phyloP scores from a whole-genome alignment of 2,113 vertebrate species.

The Sorex araneus region DNA sequence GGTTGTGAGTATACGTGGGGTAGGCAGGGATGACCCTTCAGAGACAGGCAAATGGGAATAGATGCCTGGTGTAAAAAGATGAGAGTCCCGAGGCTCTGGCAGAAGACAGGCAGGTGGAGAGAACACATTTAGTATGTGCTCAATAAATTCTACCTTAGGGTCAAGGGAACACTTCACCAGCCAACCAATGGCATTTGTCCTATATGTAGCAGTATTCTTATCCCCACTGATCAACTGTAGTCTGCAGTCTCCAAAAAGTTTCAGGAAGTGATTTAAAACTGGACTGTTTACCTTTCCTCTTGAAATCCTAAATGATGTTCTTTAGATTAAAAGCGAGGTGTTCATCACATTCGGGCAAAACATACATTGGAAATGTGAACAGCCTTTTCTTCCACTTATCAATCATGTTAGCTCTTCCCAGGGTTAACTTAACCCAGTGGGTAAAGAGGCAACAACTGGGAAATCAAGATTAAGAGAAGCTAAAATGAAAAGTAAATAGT shows the following conservation, averaged over 20 bases:
- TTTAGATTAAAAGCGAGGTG: neutral
- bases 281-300: neutral
- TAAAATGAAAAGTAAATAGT: no score
- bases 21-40: neutral
- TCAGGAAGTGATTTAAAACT: neutral
- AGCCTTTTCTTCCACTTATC: neutral
- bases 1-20: no score
- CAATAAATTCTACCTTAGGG: neutral
- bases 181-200: neutral
- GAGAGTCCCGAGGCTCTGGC: fast-evolving
- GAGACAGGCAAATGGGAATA: neutral
- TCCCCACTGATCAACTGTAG: neutral
- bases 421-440: neutral
- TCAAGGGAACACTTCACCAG: neutral
- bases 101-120: neutral
- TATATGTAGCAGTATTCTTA: neutral
- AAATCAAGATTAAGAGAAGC: neutral
- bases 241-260: neutral
- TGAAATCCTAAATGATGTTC: neutral
- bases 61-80: neutral
- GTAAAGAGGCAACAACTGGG: neutral
- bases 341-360: neutral
- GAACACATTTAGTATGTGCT: neutral
- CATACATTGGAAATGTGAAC: neutral
- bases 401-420: fast-evolving